Base-by-base conservation (phyloP, 2,797 vertebrate genomes). In the Cryptoprocta ferox region DNA sequence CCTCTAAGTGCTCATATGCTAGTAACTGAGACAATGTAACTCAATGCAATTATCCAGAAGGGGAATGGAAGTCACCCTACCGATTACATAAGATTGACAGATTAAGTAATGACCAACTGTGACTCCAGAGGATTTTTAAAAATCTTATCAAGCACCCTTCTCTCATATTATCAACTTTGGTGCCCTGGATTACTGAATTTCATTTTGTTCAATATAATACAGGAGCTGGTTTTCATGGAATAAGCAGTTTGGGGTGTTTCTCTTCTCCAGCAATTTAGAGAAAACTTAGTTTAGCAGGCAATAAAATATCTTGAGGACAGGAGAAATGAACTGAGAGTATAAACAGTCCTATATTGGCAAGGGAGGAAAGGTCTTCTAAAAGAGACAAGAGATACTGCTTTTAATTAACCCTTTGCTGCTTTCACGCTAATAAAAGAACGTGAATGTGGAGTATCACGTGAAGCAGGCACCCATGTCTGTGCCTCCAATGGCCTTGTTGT, bases 211-310 rank as follows among this genome's bases (percentile, higher is more conserved):
- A 89, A 97, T 71, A 97, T 96, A 95, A 98, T 96, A 97, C 28
- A 66, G 32, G 59, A 84, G 13, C 48, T 19, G 42, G 61, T 94
- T 98, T 95, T 96, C 78, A 96, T 95, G 94, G 70, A 37, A 75
- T 96, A 98, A 95, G 75, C 88, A 97, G 96, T 98, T 95, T 93
- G 28, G 80, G 83, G 37, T 96, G 56, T 93, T 96, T 95, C 96
- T 97, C 95, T 98, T 97, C 92, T 97, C 94, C 11, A 89, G 70
- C 70, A 97, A 96, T 91, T 97, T 97, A 97, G 98, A 89, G 85
- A 96, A 96, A 98, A 98, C 82, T 98, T 97, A 95, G 97, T 98
- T 98, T 98, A 78, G 70, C 95, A 84, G 81, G n/a, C 92, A 98
- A 97, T 97, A 97, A 75, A 97, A 96, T 96, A 97, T 97, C 78